These are phyloP conservation scores for Lepidonotus clava DNA, from an alignment of 2,888 invertebrate genomes.

Conservation along the genomic window DNA sequence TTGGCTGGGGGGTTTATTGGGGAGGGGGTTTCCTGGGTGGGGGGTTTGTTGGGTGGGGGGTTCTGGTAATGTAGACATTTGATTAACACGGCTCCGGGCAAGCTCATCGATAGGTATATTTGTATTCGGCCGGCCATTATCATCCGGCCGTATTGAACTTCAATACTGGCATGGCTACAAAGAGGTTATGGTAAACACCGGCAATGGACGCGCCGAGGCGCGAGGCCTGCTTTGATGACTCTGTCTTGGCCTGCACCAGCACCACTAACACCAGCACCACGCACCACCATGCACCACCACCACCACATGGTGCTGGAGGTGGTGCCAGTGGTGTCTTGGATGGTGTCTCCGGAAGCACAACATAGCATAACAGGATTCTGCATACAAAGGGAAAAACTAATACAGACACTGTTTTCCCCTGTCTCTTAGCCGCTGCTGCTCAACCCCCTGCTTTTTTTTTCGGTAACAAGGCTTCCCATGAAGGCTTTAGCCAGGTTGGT, in stretches of 20 bases:
- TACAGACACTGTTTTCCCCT: slow-evolving; percentile 25
- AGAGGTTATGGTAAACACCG: slow-evolving; percentile 30
- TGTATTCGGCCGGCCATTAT: slow-evolving; percentile 32
- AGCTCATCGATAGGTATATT: slow-evolving; percentile 33
- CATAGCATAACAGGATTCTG: background rate
- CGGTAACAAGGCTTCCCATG: background rate
- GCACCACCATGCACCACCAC: too few relatives aligned
- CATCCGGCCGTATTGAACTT: slow-evolving; percentile 29
- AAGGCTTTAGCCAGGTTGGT: background rate
- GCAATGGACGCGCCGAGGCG: slow-evolving; percentile 9
- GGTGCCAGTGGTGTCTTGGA: background rate
- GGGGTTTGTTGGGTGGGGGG: background rate
- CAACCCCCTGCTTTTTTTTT: too few relatives aligned
- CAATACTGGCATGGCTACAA: slow-evolving; percentile 49
- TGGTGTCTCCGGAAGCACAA: background rate
- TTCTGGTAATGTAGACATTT: slow-evolving; percentile 4
- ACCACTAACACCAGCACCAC: too few relatives aligned
- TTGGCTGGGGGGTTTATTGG: background rate
- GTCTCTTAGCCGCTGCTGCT: too few relatives aligned
- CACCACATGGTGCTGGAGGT: background rate
- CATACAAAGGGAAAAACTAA: slow-evolving; percentile 43
- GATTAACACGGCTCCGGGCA: slow-evolving; percentile 15
- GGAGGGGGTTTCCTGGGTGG: background rate
- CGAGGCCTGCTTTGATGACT: slow-evolving; percentile 19
- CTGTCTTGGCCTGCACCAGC: background rate